Conservation (phyloP, 2,113 vertebrate genomes). For the Hydrochoerus hydrochaeris region DNA sequence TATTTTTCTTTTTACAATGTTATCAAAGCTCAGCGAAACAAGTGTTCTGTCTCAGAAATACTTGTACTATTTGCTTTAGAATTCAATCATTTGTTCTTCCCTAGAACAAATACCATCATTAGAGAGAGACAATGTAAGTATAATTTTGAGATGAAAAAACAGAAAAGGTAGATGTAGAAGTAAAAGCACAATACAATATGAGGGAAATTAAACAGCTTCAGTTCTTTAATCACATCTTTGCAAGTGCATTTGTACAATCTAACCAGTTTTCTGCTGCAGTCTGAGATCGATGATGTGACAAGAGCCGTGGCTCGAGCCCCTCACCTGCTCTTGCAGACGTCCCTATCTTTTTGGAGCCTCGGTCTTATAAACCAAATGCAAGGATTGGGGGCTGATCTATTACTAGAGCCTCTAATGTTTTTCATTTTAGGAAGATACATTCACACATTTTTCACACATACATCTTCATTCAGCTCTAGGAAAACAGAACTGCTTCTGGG, state of each 20-base stretch:
- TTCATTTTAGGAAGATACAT: background rate
- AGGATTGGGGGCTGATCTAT: background rate
- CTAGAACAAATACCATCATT: constrained; percentile 35
- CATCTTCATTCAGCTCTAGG: background rate
- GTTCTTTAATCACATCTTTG: constrained; percentile 1
- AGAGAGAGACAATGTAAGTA: background rate
- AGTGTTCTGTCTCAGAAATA: background rate
- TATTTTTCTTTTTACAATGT: constrained; percentile 43
- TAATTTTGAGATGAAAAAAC: background rate
- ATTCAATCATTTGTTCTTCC: constrained; percentile 33
- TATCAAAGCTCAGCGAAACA: constrained; percentile 13
- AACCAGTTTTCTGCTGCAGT: background rate
- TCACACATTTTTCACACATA: background rate
- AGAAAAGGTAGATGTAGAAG: constrained; percentile 47
- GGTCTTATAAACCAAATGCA: background rate
- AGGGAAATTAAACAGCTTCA: constrained; percentile 10
- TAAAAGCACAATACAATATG: background rate
- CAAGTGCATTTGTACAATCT: background rate
- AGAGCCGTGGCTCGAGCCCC: background rate
- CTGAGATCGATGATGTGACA: background rate
- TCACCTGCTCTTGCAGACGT: background rate
- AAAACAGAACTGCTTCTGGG: background rate
- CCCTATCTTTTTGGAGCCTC: background rate
- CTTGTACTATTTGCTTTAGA: background rate
- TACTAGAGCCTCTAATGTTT: background rate